Evolutionary conservation across 2,113 vertebrate species (phyloP).

Genomic region (Phasianus colchicus): DNA sequence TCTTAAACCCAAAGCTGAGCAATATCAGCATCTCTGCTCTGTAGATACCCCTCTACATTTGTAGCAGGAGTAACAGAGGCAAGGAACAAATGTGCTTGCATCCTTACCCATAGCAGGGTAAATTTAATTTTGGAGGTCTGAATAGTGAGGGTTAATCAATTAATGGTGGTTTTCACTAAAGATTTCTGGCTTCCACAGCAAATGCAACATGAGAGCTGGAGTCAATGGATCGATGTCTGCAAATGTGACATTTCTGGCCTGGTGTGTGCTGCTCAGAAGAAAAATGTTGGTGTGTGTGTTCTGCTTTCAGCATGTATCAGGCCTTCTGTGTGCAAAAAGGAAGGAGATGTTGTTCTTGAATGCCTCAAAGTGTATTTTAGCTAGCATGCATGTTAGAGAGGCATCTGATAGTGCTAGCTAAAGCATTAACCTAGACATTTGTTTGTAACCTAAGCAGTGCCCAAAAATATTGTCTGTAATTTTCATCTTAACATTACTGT

Average conservation of each 20-base stretch:
- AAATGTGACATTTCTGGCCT: neutral
- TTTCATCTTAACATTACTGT: neutral
- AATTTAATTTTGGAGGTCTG: neutral
- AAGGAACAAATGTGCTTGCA: neutral
- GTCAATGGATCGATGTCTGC: neutral
- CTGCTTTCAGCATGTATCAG: neutral
- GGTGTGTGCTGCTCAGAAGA: rapidly evolving
- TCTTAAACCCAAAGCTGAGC: neutral
- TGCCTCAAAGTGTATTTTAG: neutral
- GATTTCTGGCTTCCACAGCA: neutral
- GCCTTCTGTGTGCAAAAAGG: neutral
- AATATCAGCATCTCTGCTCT: neutral
- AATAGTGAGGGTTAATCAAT: neutral
- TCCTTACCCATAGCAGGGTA: neutral
- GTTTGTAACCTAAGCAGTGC: neutral
- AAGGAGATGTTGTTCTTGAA: neutral
- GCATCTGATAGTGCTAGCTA: neutral
- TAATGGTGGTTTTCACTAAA: neutral
- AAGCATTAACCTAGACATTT: neutral
- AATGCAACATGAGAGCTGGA: neutral
- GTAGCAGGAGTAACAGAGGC: neutral
- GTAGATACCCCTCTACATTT: neutral
- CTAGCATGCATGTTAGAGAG: neutral
- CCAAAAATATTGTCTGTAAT: neutral
- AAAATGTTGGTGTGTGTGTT: rapidly evolving